Conservation (phyloP, 2,888 invertebrate species). For the Netelia melanura region DNA sequence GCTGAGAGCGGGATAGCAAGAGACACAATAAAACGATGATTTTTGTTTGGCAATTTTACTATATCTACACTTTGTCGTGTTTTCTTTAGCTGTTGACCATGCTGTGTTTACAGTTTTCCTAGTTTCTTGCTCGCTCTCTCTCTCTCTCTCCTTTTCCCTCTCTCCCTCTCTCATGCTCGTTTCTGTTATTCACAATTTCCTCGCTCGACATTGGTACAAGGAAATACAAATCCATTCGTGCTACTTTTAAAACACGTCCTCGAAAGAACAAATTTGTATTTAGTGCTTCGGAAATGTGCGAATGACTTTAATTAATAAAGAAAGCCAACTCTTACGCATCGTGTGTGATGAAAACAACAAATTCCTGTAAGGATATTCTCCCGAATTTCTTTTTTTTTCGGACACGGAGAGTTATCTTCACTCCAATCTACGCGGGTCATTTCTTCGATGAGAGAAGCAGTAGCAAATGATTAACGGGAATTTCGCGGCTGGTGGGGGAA, state of each 20-base stretch:
- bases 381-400: not conserved
- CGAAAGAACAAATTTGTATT: not conserved
- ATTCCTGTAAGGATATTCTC: not conserved
- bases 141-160: not conserved
- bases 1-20: slow-evolving; percentile 11
- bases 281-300: not conserved
- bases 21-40: slow-evolving; percentile 5
- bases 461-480: slow-evolving; percentile 2
- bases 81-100: slow-evolving; percentile 33
- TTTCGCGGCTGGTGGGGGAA: not conserved
- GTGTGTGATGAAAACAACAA: not conserved
- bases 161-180: not conserved
- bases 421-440: not conserved
- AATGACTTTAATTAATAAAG: too few species aligned
- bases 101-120: slow-evolving; percentile 44
- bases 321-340: not conserved
- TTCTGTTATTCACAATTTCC: slow-evolving; percentile 39
- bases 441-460: not conserved
- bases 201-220: slow-evolving; percentile 17
- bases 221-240: slow-evolving; percentile 8
- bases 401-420: not conserved
- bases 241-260: not conserved
- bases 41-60: slow-evolving; percentile 37
- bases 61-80: slow-evolving; percentile 29
- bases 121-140: slow-evolving; percentile 38